Evolutionary conservation across 2,888 invertebrate genomes (phyloP), one percentile per base, ranked within the genome.

Genomic region (Parnassius mnemosyne): DNA sequence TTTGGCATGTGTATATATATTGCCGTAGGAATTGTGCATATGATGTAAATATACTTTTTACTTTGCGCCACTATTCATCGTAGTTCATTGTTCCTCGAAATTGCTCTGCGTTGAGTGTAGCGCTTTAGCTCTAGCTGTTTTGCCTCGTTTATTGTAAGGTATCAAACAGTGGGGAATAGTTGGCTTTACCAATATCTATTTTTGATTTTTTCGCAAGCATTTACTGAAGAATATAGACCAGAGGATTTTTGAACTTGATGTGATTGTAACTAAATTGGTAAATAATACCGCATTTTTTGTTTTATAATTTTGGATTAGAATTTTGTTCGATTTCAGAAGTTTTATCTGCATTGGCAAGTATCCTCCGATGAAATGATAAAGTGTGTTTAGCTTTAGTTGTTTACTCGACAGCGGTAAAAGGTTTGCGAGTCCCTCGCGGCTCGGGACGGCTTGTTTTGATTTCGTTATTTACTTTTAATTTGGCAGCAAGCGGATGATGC

Each of bases 381-480:
- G 87, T 89, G 82, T 87, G 86, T 86, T 87, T 87, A 87, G 87
- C 85, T 80, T 80, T 80, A 84, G 85, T 82, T 90, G 88, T 91
- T 89, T 89, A 81, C 84, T 81, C 83, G 83, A 80, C 83, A 84
- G 77, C 89, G 86, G 87, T 91, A 90, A 91, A 91, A 90, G 90
- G 89, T 91, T 91, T 90, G 89, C 86, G 83, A 85, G 85, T 86
- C 90, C 85, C 89, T 83, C 78, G 88, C 80, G 88, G 87, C 79
- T 71, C 77, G 78, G 75, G 76, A 80, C 80, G 81, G 85, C 82
- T 85, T 89, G 89, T 89, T 89, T 91, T 91, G 89, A 90, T 91
- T 90, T 86, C 82, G 90, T 89, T 91, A 91, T 91, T 91, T 91
- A 91, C 90, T 90, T 91, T 91, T 91, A 91, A 91, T 91, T 91